Conservation (phyloP, 2,113 vertebrate species). For the Morone saxatilis region DNA sequence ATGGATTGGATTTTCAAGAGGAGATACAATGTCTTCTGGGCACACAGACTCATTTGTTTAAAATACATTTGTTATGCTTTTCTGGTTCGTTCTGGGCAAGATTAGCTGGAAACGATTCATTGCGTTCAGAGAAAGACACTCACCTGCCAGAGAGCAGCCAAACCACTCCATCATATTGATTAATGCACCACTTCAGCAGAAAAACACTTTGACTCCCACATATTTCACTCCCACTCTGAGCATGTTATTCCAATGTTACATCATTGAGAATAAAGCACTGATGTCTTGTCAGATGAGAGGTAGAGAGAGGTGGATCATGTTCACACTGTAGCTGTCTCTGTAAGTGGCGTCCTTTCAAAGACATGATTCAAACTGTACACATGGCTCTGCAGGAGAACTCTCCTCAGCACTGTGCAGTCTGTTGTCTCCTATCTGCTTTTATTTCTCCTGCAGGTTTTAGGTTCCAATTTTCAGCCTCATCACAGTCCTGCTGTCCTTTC, state of each 20-base stretch:
- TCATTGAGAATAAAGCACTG: background rate
- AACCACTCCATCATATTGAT: slow-evolving; percentile 19
- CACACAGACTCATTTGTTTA: background rate
- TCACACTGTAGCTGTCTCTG: background rate
- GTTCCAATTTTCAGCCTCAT: background rate
- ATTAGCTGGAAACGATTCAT: background rate
- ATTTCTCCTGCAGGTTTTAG: background rate
- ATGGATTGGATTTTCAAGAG: background rate
- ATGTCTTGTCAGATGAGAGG: background rate
- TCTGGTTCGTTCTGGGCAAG: background rate
- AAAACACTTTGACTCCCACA: slow-evolving; percentile 2
- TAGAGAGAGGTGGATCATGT: background rate
- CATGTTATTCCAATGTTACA: background rate
- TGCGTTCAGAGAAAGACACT: background rate
- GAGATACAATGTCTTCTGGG: background rate
- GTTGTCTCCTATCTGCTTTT: background rate
- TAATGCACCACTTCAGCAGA: background rate
- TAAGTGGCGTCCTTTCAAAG: background rate
- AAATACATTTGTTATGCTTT: background rate
- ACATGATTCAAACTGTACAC: background rate
- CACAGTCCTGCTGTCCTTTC: background rate
- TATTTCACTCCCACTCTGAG: slow-evolving; percentile 7
- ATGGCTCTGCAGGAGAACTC: background rate
- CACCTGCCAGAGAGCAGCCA: background rate
- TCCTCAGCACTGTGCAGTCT: background rate